Evolutionary conservation across 2,113 vertebrate genomes (phyloP).

Genomic region (Podiceps cristatus): DNA sequence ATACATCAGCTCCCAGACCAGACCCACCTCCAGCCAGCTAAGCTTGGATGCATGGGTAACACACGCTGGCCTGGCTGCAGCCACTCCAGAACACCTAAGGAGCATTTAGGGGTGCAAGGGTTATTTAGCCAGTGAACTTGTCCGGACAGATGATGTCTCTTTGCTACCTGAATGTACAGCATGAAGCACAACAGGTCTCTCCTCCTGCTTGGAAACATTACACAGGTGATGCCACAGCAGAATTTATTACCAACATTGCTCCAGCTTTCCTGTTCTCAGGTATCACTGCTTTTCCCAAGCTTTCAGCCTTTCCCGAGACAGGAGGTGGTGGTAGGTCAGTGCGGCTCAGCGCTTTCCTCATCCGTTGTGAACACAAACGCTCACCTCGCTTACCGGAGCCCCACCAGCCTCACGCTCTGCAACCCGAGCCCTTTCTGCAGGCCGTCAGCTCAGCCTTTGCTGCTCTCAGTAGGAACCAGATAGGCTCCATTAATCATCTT

Average conservation of each 20-base stretch:
- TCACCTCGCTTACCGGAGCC: not conserved
- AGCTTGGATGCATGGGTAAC: not conserved
- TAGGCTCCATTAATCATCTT: conserved; percentile 9
- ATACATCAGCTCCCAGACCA: not conserved
- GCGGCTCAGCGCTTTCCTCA: not conserved
- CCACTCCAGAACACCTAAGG: not conserved
- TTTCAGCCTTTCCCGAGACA: not conserved
- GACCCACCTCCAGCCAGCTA: not conserved
- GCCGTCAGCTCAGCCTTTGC: not conserved
- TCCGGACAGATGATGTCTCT: not conserved
- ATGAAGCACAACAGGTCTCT: not conserved
- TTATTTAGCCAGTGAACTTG: not conserved
- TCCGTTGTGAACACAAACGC: not conserved
- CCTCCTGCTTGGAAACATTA: not conserved
- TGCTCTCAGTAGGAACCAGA: not conserved
- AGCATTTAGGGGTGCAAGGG: not conserved
- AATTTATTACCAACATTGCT: not conserved
- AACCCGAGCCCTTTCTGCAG: not conserved
- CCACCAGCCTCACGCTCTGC: not conserved
- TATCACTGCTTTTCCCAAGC: not conserved
- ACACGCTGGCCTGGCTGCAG: not conserved
- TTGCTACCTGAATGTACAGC: not conserved
- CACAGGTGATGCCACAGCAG: not conserved
- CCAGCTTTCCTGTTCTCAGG: not conserved
- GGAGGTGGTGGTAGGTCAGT: not conserved